A percentile compares a stretch with the other conserved stretches of the same genome.
Evolutionary conservation across 2,113 vertebrate genomes (phyloP).

Genomic region (Equus przewalskii): DNA sequence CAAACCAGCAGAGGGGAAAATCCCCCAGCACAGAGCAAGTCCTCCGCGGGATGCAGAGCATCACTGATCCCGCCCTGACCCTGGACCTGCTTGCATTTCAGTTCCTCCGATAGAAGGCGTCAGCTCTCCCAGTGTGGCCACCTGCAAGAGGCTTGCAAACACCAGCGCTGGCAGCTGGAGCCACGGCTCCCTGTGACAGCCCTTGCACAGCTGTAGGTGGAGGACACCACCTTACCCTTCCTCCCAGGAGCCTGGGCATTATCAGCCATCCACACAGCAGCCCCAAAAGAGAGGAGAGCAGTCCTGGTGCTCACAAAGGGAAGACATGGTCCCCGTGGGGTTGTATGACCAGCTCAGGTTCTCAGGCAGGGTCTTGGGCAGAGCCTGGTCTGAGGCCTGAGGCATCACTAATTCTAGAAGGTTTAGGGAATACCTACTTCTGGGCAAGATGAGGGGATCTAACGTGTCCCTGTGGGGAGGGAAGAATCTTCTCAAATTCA

Average conservation of each 20-base stretch:
- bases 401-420: background rate
- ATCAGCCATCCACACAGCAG: background rate
- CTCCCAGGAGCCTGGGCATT: background rate
- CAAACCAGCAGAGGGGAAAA: slow-evolving; percentile 77
- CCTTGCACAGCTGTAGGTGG: background rate
- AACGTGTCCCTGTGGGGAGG: background rate
- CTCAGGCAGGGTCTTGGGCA: background rate
- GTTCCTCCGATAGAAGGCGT: slow-evolving; percentile 18
- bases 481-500: background rate
- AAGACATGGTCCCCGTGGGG: background rate
- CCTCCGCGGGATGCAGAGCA: background rate
- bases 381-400: background rate
- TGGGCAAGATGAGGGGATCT: background rate
- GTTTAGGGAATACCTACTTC: background rate
- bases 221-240: background rate
- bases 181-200: too few relatives aligned
- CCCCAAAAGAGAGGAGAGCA: background rate
- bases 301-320: background rate
- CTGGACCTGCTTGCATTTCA: background rate
- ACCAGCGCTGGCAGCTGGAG: background rate
- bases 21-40: background rate
- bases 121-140: background rate
- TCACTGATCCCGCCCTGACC: background rate
- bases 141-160: background rate
- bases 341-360: background rate